These are phyloP conservation scores for Petroica traversi DNA, from an alignment of 2,113 vertebrate species.

Conservation along the genomic window DNA sequence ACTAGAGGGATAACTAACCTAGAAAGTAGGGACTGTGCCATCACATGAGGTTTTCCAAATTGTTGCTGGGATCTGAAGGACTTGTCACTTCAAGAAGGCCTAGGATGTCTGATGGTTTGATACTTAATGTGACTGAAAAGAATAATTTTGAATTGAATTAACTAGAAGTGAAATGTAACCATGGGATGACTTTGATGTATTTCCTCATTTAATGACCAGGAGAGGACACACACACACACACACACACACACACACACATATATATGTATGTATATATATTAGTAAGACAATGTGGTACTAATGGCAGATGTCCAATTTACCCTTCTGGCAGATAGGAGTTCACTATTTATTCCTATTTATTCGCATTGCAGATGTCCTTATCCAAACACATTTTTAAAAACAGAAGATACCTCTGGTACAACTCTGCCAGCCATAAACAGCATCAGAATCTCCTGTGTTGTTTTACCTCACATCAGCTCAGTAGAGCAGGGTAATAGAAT, in stretches of 20 bases:
- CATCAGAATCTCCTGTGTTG: not conserved
- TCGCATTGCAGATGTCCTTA: no score
- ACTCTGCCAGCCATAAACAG: not conserved
- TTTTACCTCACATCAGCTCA: not conserved
- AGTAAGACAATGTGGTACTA: not conserved
- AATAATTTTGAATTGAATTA: not conserved
- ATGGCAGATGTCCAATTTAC: not conserved
- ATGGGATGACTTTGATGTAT: not conserved
- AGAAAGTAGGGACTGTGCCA: not conserved
- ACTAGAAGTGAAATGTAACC: not conserved
- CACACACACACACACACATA: accelerated
- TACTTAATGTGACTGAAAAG: not conserved
- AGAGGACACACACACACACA: not conserved
- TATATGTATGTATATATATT: not conserved
- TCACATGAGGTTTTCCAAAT: not conserved
- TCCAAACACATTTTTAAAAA: not conserved
- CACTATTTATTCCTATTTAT: no score
- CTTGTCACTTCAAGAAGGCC: not conserved
- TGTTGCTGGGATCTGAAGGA: not conserved
- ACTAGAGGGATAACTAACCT: not conserved
- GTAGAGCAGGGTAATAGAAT: not conserved
- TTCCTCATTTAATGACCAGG: not conserved
- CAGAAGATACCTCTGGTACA: not conserved
- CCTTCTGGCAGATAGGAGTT: not conserved
- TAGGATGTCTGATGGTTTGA: not conserved